Evolutionary conservation across 2,888 invertebrate species (phyloP).

Genomic region (Stramonita haemastoma): DNA sequence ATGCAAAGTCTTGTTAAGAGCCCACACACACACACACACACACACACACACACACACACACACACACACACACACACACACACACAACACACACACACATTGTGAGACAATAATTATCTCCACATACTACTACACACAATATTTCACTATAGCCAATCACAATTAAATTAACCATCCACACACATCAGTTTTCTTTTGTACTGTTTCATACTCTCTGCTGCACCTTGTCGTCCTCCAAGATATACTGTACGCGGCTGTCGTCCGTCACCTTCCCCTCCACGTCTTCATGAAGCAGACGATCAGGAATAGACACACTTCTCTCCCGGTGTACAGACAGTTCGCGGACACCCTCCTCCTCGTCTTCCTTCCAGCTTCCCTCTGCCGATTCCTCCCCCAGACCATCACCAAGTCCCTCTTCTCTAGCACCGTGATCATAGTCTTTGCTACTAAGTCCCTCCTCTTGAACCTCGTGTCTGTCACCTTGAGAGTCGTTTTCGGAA

Average conservation of each 20-base stretch:
- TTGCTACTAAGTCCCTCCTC: neutral
- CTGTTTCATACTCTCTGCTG: neutral
- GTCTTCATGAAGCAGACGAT: neutral
- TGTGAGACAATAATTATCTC: neutral
- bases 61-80: slow-evolving; percentile 6
- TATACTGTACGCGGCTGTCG: neutral
- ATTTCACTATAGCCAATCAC: neutral
- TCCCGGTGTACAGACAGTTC: neutral
- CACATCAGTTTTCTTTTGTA: neutral
- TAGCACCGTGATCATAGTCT: too few species aligned
- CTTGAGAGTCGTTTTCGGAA: neutral
- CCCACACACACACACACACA: neutral
- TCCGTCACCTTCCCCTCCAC: neutral
- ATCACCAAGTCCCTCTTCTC: neutral
- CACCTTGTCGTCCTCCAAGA: neutral
- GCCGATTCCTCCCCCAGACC: neutral
- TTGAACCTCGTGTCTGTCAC: too few species aligned
- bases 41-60: slow-evolving; percentile 24
- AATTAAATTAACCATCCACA: neutral
- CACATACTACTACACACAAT: neutral
- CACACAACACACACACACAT: neutral
- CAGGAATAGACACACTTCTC: neutral
- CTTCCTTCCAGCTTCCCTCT: neutral
- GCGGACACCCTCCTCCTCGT: neutral
- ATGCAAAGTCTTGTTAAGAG: too few species aligned